Percentiles rank a stretch among this genome's conserved stretches.
Evolutionary conservation across 2,797 vertebrate genomes (phyloP).

Genomic region (Acrossocheilus wenchowensis): DNA sequence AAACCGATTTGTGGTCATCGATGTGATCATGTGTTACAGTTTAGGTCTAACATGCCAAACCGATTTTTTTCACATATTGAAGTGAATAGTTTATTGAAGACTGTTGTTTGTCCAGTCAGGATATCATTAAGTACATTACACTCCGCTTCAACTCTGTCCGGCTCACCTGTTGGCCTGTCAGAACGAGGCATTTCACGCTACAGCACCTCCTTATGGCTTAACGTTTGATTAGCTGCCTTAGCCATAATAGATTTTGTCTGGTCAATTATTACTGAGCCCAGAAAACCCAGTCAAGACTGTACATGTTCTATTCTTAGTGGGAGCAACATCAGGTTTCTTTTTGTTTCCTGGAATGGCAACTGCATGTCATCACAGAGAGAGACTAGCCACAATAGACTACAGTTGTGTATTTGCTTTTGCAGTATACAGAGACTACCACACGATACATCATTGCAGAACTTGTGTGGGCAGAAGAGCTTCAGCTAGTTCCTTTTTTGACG

Average conservation of each 20-base stretch:
- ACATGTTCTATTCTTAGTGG: conserved; percentile 11
- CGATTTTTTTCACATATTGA: neutral
- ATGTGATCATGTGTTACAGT: neutral
- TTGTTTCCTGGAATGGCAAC: conserved; percentile 32
- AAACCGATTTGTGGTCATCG: neutral
- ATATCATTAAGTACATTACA: conserved; percentile 47
- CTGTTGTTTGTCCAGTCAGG: conserved; percentile 3
- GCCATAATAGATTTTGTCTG: conserved; percentile 49
- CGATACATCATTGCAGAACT: conserved; percentile 17
- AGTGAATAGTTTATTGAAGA: conserved; percentile 9
- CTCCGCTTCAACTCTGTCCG: conserved; percentile 25
- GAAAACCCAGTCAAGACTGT: conserved; percentile 30
- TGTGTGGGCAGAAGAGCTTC: conserved; percentile 22
- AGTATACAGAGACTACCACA: conserved; percentile 47
- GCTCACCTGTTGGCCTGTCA: conserved; percentile 54
- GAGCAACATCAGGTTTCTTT: conserved; percentile 34
- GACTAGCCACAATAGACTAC: conserved; percentile 11
- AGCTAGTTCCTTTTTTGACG: conserved; percentile 8
- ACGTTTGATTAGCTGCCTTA: conserved; percentile 36
- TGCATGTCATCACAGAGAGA: conserved; percentile 37
- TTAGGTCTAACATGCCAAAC: conserved; percentile 6
- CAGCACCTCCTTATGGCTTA: conserved; percentile 34
- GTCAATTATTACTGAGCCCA: conserved; percentile 55
- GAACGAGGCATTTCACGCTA: conserved; percentile 45
- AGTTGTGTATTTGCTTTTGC: conserved; percentile 29